These are phyloP conservation scores for Neoarius graeffei DNA, from an alignment of 2,113 vertebrate genomes.

Conservation along the genomic window DNA sequence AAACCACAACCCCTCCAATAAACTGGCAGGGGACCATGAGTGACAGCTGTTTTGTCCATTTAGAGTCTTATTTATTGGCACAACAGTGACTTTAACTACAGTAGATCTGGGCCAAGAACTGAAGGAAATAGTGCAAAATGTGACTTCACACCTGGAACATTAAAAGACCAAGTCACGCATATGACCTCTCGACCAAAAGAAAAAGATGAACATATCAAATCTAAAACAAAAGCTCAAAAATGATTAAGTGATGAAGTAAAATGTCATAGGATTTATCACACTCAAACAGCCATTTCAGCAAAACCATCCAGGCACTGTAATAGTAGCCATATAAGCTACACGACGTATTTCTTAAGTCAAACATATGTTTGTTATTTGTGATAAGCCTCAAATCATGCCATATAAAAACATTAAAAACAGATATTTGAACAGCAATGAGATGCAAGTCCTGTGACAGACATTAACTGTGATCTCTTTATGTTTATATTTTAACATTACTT, in stretches of 20 bases:
- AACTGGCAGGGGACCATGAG: constrained; percentile 65
- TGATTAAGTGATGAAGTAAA: constrained; percentile 29
- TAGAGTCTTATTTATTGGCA: constrained; percentile 57
- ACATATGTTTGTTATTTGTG: constrained; percentile 30
- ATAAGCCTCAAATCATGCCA: constrained; percentile 34
- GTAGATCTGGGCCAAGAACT: constrained; percentile 48
- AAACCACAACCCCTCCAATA: constrained; percentile 68
- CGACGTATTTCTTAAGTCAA: neutral
- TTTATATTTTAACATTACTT: neutral
- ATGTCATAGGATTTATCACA: neutral
- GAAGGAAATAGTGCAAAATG: constrained; percentile 49
- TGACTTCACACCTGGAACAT: constrained; percentile 60
- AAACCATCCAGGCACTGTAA: neutral
- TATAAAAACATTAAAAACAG: constrained; percentile 38
- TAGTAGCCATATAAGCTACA: neutral
- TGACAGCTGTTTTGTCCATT: constrained; percentile 70
- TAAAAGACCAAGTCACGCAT: constrained; percentile 46
- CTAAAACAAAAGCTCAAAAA: constrained; percentile 28
- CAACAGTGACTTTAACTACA: constrained; percentile 53
- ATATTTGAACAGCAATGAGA: constrained; percentile 31
- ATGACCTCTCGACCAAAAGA: constrained; percentile 35
- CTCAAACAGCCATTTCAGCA: constrained; percentile 3
- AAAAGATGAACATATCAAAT: constrained; percentile 31
- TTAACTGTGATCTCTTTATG: neutral
- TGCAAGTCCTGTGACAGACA: constrained; percentile 15